phyloP scores from a whole-genome alignment of 2,888 invertebrate genomes.

The Eupelmus urozonus region DNA sequence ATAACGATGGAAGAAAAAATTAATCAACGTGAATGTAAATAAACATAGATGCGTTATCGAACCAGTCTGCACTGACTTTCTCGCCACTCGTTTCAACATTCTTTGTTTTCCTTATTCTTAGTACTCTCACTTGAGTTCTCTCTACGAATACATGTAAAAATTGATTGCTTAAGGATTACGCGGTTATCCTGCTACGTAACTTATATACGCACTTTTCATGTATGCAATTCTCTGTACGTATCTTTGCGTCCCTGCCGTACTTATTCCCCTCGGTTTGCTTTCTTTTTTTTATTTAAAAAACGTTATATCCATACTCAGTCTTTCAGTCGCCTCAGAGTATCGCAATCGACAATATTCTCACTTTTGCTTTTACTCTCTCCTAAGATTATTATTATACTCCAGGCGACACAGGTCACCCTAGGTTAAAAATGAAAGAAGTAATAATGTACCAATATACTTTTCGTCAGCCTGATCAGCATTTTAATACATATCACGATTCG shows the following conservation, averaged over 20 bases:
- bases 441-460: conserved; percentile 41
- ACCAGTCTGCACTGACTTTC: conserved; percentile 52
- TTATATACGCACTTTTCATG: conserved; percentile 33
- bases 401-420: conserved; percentile 16
- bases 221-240: no score
- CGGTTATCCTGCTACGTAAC: conserved; percentile 39
- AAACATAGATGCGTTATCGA: conserved; percentile 25
- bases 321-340: conserved; percentile 54
- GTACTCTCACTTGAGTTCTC: conserved; percentile 21
- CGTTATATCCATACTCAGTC: conserved; percentile 58
- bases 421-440: conserved; percentile 39
- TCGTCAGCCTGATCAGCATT: conserved; percentile 45
- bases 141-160: conserved; percentile 55
- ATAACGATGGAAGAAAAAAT: conserved; percentile 20
- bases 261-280: conserved; percentile 19
- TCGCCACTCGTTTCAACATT: conserved; percentile 60
- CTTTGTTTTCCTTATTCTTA: conserved; percentile 14
- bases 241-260: conserved; percentile 28
- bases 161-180: conserved; percentile 54
- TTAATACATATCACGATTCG: conserved; percentile 45
- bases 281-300: conserved; percentile 47
- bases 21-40: conserved; percentile 24
- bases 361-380: conserved; percentile 41
- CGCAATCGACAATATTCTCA: conserved; percentile 44
- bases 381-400: conserved; percentile 42